These are phyloP conservation scores for Brenthis hecate DNA, from an alignment of 2,888 invertebrate genomes.

Conservation along the genomic window DNA sequence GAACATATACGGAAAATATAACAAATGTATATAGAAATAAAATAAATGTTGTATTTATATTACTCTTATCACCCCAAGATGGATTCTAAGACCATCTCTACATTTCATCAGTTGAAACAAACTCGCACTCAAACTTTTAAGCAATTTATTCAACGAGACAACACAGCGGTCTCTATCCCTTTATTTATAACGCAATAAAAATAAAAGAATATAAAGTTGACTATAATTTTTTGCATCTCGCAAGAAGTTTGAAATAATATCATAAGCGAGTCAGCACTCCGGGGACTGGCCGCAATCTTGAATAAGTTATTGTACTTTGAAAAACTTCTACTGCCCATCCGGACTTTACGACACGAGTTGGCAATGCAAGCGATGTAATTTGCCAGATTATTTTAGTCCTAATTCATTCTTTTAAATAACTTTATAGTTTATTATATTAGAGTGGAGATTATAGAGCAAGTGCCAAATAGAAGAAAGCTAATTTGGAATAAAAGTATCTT, in stretches of 20 bases:
- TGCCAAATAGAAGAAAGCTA: too few species aligned
- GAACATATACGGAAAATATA: too few species aligned
- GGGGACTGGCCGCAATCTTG: constrained; percentile 36
- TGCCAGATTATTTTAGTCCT: constrained; percentile 7
- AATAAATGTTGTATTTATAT: too few species aligned
- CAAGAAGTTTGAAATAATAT: constrained; percentile 32
- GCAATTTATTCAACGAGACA: not conserved
- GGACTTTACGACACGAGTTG: constrained; percentile 29
- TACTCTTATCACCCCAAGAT: too few species aligned
- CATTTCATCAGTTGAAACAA: too few species aligned
- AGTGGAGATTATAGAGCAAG: too few species aligned
- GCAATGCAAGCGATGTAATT: constrained; percentile 4
- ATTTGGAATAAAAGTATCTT: too few species aligned
- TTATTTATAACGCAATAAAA: constrained; percentile 22
- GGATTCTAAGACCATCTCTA: too few species aligned
- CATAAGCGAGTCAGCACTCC: constrained; percentile 32
- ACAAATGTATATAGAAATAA: too few species aligned
- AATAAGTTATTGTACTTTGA: constrained; percentile 37
- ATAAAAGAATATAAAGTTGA: not conserved
- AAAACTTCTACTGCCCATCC: constrained; percentile 30
- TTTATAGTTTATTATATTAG: not conserved
- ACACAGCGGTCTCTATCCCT: not conserved
- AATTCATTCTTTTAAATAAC: not conserved
- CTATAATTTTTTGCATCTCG: constrained; percentile 19
- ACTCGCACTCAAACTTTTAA: not conserved